Evolutionary conservation across 2,888 invertebrate genomes (phyloP).

Genomic region (Eristalis arbustorum): DNA sequence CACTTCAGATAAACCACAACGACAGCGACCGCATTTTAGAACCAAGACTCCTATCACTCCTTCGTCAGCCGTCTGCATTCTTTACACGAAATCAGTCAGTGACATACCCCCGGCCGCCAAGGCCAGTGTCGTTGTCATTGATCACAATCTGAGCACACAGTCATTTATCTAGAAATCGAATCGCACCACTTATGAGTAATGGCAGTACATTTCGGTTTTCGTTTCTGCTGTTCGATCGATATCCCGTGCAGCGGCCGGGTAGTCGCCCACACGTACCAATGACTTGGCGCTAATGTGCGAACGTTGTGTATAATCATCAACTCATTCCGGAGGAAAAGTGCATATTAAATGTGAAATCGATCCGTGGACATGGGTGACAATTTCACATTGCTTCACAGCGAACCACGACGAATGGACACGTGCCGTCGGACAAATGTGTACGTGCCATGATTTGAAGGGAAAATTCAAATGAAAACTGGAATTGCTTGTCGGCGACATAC

Average conservation of each 20-base stretch:
- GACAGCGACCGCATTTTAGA: no score
- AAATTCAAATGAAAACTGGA: neutral
- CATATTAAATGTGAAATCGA: neutral
- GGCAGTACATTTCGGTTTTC: neutral
- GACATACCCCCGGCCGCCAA: neutral
- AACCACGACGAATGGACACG: neutral
- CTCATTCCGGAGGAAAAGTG: neutral
- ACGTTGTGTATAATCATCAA: neutral
- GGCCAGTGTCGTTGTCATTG: neutral
- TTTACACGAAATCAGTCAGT: neutral
- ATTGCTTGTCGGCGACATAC: neutral
- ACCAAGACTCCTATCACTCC: no score
- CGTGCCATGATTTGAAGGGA: neutral
- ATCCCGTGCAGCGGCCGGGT: neutral
- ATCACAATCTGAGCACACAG: neutral
- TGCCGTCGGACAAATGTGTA: neutral
- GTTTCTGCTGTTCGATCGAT: neutral
- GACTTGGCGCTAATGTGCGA: neutral
- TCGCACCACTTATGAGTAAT: neutral
- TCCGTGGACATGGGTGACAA: neutral
- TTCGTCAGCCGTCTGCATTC: no score
- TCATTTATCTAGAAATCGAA: neutral
- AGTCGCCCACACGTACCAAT: neutral
- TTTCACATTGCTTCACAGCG: neutral
- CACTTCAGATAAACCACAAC: no score